Conservation (phyloP, 2,888 invertebrate genomes). For the Pachycephus smyrnensis region DNA sequence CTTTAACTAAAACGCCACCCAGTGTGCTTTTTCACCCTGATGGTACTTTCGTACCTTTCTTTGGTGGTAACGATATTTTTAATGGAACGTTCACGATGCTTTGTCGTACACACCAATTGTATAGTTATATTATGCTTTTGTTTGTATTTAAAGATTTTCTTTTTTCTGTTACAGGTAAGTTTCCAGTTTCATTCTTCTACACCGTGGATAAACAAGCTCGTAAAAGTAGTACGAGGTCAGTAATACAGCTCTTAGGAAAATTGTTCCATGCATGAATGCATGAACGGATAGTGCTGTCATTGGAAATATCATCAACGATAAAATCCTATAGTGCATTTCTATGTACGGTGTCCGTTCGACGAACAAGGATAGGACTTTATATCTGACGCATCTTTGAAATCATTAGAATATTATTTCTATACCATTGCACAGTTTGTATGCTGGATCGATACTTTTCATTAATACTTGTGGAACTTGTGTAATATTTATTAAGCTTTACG, state of each 20-base stretch:
- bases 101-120: too few species aligned
- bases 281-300: too few species aligned
- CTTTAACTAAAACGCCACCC: background rate
- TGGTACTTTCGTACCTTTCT: background rate
- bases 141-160: background rate
- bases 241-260: too few species aligned
- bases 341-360: too few species aligned
- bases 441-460: background rate
- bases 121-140: background rate
- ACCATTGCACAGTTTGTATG: background rate
- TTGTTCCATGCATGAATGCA: too few species aligned
- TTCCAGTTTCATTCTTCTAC: background rate
- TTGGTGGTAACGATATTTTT: background rate
- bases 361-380: background rate
- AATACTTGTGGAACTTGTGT: background rate
- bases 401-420: background rate
- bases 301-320: too few species aligned
- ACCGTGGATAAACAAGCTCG: too few species aligned
- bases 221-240: too few species aligned
- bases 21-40: background rate
- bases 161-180: background rate
- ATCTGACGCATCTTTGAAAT: background rate
- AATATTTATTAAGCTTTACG: background rate
- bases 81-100: background rate
- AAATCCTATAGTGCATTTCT: too few species aligned